Base-by-base conservation (phyloP, 2,113 vertebrate species). In the Cebus imitator region DNA sequence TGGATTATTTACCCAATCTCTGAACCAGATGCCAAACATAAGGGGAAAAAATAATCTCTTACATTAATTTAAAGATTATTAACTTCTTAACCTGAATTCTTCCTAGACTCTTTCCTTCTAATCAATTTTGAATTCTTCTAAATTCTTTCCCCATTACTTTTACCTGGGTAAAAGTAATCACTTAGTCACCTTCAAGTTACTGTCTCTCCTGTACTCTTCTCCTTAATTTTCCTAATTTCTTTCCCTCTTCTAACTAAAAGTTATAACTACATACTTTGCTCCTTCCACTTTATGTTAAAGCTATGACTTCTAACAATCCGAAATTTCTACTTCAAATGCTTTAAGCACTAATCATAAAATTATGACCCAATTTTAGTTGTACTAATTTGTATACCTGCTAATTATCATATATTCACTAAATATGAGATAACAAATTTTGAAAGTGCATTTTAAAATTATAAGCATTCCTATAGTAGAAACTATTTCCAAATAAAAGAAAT, bases 281-380 rank as follows among this genome's bases (percentile, higher is more conserved):
- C 66, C 55, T 80, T 92, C 78, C 40, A 86, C 50, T 96, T 96
- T 94, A 87, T 61, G 27, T 93, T 86, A 66, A 89, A 95, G 89
- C 50, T 79, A 72, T 70, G 66, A n/a, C 43, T 17, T 94, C 73
- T 70, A 93, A 68, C 13, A 87, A 73, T 61, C 12, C 66, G 50
- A 90, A 68, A 83, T 80, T 66, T 86, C 73, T 66, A 87, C 21
- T 16, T 80, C 40, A 96, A 95, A 87, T 82, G 70, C 40, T 93
- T 64, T 87, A 64, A 95, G 80, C 45, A 70, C 35, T 89, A 88
- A 88, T 86, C 73, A 91, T 43, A 35, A 95, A 87, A 88, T 95
- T 94, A 82, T 40, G 92, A 96, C 35, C 73, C 78, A 97, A 64
- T 64, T 95, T 30, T 94, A 94, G 68, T 52, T 96, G 45, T 58